Conservation (phyloP, 1,140 invertebrate genomes). For the Halesus radiatus region DNA sequence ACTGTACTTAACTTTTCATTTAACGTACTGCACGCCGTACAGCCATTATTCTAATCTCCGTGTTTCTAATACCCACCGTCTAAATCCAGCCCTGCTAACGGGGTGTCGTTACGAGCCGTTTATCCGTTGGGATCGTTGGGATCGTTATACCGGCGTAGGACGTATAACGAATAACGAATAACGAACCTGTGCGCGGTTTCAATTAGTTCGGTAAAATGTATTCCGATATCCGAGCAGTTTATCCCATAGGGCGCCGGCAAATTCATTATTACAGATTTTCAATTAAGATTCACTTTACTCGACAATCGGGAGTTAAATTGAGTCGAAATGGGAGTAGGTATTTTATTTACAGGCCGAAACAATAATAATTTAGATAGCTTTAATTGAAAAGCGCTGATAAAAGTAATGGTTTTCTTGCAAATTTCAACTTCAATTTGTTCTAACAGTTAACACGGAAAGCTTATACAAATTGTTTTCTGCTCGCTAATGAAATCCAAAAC, state of each 20-base stretch:
- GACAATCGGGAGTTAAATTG: neutral
- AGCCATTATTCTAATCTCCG: too few species aligned
- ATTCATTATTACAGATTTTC: constrained; percentile 22
- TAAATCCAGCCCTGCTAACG: too few species aligned
- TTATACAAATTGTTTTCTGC: too few species aligned
- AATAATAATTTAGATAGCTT: too few species aligned
- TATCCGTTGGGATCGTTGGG: neutral
- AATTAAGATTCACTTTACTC: constrained; percentile 6
- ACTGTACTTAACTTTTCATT: too few species aligned
- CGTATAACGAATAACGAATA: neutral
- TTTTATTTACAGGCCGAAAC: neutral
- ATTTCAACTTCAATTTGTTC: neutral
- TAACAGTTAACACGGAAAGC: neutral
- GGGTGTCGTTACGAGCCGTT: constrained; percentile 16
- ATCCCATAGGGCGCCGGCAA: neutral
- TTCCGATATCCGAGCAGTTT: constrained; percentile 1
- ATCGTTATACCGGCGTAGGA: neutral
- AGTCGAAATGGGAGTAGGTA: neutral
- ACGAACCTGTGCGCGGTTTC: constrained; percentile 21
- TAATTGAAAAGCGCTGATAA: neutral
- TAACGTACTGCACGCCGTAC: too few species aligned
- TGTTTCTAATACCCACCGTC: too few species aligned
- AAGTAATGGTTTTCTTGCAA: neutral
- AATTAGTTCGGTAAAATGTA: constrained; percentile 34
- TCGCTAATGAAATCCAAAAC: too few species aligned